These are phyloP conservation scores for Himantopus leucocephalus DNA, from an alignment of 2,113 vertebrate species.

Conservation along the genomic window DNA sequence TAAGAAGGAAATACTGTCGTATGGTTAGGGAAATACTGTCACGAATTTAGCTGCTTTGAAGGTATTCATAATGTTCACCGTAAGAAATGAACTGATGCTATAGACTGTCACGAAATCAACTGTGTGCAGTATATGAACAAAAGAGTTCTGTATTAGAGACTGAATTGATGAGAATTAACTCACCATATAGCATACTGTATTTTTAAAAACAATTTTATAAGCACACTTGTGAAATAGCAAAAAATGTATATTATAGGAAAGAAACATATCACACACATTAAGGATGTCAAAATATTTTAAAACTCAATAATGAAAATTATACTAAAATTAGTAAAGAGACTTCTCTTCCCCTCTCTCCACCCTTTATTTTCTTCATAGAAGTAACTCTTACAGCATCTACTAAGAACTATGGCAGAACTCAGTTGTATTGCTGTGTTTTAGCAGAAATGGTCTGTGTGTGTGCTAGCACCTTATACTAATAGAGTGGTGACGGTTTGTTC, in stretches of 20 bases:
- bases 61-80: neutral
- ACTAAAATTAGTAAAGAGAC: neutral
- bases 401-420: neutral
- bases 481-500: neutral
- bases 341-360: neutral
- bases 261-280: neutral
- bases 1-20: conserved; percentile 68
- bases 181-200: neutral
- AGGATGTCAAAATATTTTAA: neutral
- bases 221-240: neutral
- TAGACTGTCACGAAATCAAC: neutral
- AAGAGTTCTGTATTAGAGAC: neutral
- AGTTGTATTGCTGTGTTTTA: neutral
- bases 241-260: neutral
- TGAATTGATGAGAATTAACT: neutral
- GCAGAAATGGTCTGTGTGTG: neutral
- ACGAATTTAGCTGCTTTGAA: neutral
- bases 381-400: neutral
- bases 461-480: neutral
- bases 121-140: neutral
- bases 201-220: neutral
- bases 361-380: neutral
- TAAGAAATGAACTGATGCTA: neutral
- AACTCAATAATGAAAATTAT: neutral
- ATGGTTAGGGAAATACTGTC: neutral